Base-by-base conservation (phyloP, 2,113 vertebrate genomes). In the Mixornis gularis region DNA sequence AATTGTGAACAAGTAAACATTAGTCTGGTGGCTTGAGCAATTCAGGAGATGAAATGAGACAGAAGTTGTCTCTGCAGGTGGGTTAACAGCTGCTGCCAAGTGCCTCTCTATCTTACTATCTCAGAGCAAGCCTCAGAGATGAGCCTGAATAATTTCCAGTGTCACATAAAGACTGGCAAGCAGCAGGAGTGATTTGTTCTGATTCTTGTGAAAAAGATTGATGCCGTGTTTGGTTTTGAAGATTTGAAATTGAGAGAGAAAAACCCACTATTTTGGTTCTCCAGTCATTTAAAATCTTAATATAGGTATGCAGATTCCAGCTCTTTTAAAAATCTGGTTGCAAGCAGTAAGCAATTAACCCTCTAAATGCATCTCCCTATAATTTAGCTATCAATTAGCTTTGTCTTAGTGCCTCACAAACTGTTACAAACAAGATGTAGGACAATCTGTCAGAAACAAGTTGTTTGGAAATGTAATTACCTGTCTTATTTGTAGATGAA, bases 21-120 rank as follows among this genome's bases (percentile, higher is more conserved):
- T 96, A 96, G 85, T 96, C 87, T 95, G 92, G 82, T 97, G 79
- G 55, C 94, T 94, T 62, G 91, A 97, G 92, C 94, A 94, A 95
- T 97, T 97, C 96, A 93, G 92, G 72, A 95, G 96, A 96, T 96
- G 96, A 97, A 97, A 96, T 92, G 94, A 97, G 95, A 97, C 95
- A 97, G 94, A 97, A 97, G 95, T 91, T 97, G 95, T 96, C 96
- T 94, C 96, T 96, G 95, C 97, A 98, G 96, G 96, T 97, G 96
- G 94, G 92, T 96, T 96, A 97, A 93, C 96, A 98, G 95, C 95
- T 97, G 97, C 87, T 97, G 95, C 96, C 95, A 97, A 97, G 90
- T 95, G 66, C 52, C 55, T 94, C 68, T 97, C 83, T 76, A 66
- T 95, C 85, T 90, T 69, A 77, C 79, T 68, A 63, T 94, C 89